Evolutionary conservation across 2,797 vertebrate genomes (phyloP), one percentile per base, ranked within the genome.

Genomic region (Carcharodon carcharias): DNA sequence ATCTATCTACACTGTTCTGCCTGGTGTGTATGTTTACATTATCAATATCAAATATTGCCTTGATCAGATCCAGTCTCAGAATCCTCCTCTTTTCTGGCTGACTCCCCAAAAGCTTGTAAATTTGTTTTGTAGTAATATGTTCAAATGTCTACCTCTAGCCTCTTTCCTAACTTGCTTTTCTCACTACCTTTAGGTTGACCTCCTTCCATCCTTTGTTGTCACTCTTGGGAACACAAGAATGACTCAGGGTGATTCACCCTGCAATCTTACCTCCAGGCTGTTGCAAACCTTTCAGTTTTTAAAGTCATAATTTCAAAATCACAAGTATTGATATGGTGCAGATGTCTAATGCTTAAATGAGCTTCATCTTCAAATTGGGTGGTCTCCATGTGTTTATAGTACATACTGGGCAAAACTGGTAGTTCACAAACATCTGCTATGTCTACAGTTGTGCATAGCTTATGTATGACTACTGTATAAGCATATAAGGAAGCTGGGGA

Each of bases 401-500:
- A 7, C 18, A 26, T 85, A 85, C 31, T n/a, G 58, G 54, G 35
- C 21, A 14, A 92, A 63, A 35, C 89, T 92, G 35, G 58, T 16
- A 61, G 35, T 63, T 92, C 58, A 21, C 58, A 92, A 92, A 40
- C 58, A 92, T 92, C 35, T 92, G 58, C 58, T 92, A 40, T 23
- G 61, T 63, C 89, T 23, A 63, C 18, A 40, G 58, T 92, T 92
- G 35, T 63, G 61, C 89, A 63, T 63, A 63, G 58, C 18, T 92
- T 21, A 18, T 23, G 35, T 14, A 65, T 92, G 89, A 92, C 58
- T 65, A 63, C 61, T 63, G 35, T 92, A 65, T 8, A 65, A 65
- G 89, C 65, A 92, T 40, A 92, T 40, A 63, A 92, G 35, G 61
- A 65, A 92, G 88, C 88, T 61, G 88, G 56, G 88, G 61, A 58